Evolutionary conservation across 2,888 invertebrate genomes (phyloP), one percentile per base, ranked within the genome.

Genomic region (Drymonia ruficornis): DNA sequence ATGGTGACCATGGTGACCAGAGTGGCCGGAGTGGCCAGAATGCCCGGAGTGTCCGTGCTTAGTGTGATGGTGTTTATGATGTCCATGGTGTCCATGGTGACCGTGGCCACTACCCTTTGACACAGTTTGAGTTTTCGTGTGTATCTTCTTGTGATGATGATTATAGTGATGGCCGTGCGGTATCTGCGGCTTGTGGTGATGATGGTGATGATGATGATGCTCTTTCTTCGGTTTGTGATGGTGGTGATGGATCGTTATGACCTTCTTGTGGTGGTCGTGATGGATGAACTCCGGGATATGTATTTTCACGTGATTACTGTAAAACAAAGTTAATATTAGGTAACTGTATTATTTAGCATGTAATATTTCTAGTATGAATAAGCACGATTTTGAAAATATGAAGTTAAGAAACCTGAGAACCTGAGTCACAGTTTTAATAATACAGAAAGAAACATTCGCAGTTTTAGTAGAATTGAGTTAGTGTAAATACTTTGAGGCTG

Each of bases 281-380:
- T 94, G 94, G 59, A 94, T 90, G 50, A 94, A 88, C 75, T 94
- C 93, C 16, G 95, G 95, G 9, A 94, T 89, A 74, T 94, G 89
- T 49, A 95, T 80, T 76, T 88, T 94, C 59, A 95, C 85, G 72
- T 94, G 94, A 50, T 93, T 88, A 70, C 94, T 94, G 89, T 54
- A 89, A 87, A 75, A 76, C 49, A 74, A 50, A 46, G 29, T 13
- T 36, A 47, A 8, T 18, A 38, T 66, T 58, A 52, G n/a, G 29
- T 13, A 16, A 15, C 44, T 49, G 44, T 49, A 31, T 31, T 1
- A 9, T 31, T 9, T 11, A 31, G 1, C 11, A 31, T 31, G 12
- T 31, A 9, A 31, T 31, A 31, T 11, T 8, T 9, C 31, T 31
- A 31, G 3, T 31, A 31, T 31, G 1, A 31, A 31, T 12, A 2